These are phyloP conservation scores for Notechis scutatus DNA, from an alignment of 2,113 vertebrate genomes.

Conservation along the genomic window DNA sequence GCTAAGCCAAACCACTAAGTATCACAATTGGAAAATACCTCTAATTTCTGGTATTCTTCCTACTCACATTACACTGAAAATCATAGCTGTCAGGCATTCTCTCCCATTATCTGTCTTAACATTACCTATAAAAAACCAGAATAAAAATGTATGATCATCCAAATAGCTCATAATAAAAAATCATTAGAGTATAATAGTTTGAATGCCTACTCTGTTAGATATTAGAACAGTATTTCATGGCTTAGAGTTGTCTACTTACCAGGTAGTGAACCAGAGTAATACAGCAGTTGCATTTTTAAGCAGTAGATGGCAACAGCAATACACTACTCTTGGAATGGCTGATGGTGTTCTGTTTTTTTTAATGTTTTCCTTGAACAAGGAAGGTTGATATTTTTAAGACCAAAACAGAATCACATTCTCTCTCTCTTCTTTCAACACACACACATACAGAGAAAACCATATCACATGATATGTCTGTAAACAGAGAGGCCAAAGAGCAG, in stretches of 20 bases:
- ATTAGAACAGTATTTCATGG: neutral
- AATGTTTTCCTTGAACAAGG: slow-evolving; percentile 18
- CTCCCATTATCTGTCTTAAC: neutral
- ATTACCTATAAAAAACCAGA: neutral
- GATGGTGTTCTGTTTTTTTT: neutral
- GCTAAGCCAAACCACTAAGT: neutral
- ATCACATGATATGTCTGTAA: slow-evolving; percentile 55
- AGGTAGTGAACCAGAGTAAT: neutral
- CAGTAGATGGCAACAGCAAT: slow-evolving; percentile 45
- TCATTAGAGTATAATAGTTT: neutral
- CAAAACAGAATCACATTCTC: slow-evolving; percentile 26
- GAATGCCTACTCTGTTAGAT: neutral
- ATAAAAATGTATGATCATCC: neutral
- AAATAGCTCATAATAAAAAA: neutral
- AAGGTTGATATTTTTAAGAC: slow-evolving; percentile 22
- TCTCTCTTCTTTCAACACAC: slow-evolving; percentile 25
- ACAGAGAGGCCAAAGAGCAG: slow-evolving; percentile 43
- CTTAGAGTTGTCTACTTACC: neutral
- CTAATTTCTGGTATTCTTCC: neutral
- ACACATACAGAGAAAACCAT: slow-evolving; percentile 6
- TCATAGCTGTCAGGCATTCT: neutral
- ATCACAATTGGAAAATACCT: neutral
- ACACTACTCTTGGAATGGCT: neutral
- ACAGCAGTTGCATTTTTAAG: neutral
- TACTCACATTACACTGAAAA: neutral